Evolutionary conservation across 23 tunicate species (phyloP).

Genomic region (Styela clava): DNA sequence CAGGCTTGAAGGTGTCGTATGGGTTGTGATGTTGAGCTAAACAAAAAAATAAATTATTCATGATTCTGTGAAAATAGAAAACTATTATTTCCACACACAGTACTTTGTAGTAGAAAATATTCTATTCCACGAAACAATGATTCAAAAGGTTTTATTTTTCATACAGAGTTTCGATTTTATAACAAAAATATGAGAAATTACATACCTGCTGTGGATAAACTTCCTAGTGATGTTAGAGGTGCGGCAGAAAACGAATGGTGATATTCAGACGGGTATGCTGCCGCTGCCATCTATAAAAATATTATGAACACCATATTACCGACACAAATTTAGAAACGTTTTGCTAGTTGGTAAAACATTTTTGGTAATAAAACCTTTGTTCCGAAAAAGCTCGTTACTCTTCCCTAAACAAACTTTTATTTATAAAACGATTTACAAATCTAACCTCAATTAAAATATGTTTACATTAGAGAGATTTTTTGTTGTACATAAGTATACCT

Average conservation of each 20-base stretch:
- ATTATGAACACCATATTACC: neutral
- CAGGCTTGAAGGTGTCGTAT: constrained; percentile 78
- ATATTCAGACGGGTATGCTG: constrained; percentile 51
- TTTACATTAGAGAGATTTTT: too few species aligned
- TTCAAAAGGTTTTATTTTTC: too few species aligned
- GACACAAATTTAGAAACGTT: neutral
- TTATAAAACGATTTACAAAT: too few species aligned
- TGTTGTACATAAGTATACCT: too few species aligned
- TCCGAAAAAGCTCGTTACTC: too few species aligned
- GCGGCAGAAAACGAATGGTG: constrained; percentile 47
- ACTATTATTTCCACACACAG: neutral
- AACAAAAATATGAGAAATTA: too few species aligned
- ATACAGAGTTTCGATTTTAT: too few species aligned
- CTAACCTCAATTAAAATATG: too few species aligned
- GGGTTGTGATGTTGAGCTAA: constrained; percentile 31
- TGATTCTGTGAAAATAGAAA: neutral
- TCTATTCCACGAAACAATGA: too few species aligned
- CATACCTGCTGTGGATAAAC: constrained; percentile 28
- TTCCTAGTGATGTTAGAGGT: constrained; percentile 53
- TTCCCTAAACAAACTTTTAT: too few species aligned
- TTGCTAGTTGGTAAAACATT: neutral
- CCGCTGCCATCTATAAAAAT: constrained; percentile 50
- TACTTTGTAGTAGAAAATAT: neutral
- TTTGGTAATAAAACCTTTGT: too few species aligned
- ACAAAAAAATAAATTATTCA: neutral